Base-by-base conservation (phyloP, 2,888 invertebrate genomes). In the Coelopa pilipes region DNA sequence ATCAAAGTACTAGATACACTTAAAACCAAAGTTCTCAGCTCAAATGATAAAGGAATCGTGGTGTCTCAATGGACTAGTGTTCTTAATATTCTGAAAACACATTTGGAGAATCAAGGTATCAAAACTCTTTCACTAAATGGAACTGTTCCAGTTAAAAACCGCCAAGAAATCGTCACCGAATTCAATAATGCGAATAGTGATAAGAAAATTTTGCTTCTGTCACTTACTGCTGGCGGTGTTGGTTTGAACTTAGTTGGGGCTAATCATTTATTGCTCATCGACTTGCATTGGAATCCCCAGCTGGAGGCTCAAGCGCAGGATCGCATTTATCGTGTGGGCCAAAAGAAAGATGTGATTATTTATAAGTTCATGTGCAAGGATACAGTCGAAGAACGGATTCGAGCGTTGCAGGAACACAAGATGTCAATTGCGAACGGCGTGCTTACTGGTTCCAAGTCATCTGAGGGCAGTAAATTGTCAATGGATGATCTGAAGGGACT, bases 201-300 rank as follows among this genome's bases (percentile, higher is more conserved):
- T 12, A 89, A 91, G 60, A 89, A 89, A 87, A 89, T 94, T 75
- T 89, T 98, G 87, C 88, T 99, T 59, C 89, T 99, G 0, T 98
- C 98, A 0, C 89, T 98, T 46, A 94, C 94, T 75, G 97, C 98
- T 59, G 98, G 98, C 65, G 98, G 98, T 45, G 97, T 97, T 17
- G 98, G 98, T 0, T 89, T 99, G 15, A 98, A 99, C 89, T 90
- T 98, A 71, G 90, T 94, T 73, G 98, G 98, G 1, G 98, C 93
- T 0, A 97, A 95, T 89, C 96, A 98, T 86, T 90, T 99, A 65
- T 90, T 98, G 47, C 89, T 99, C 49, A 87, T 97, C 24, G 98
- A 99, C 88, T 91, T 96, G 70, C 98, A 98, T 87, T 99, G 98
- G 97, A 99, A 98, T 90, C 98, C 98, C 0, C 97, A 98, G 82